Conservation (phyloP, 2,797 vertebrate species). For the Staurois parvus region DNA sequence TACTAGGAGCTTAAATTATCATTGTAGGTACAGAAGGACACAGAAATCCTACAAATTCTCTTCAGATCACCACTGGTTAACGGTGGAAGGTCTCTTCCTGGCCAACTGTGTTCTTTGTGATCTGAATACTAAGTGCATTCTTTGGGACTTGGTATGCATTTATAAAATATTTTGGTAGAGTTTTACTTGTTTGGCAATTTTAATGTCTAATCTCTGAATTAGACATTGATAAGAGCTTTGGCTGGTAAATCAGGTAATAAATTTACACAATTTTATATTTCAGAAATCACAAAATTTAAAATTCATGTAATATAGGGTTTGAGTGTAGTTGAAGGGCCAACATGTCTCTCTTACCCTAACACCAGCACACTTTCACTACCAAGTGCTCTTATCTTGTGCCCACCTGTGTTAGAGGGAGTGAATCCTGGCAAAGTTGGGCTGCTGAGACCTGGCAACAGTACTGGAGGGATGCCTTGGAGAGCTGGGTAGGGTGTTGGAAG, state of each 20-base stretch:
- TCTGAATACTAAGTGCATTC: too few relatives aligned
- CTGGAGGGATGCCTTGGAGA: conserved; percentile 96
- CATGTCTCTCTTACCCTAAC: background rate
- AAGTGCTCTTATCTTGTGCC: background rate
- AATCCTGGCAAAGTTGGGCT: conserved; percentile 96
- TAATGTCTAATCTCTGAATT: background rate
- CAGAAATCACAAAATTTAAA: background rate
- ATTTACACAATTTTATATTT: background rate
- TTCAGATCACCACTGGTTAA: too few relatives aligned
- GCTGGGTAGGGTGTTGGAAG: conserved; percentile 93
- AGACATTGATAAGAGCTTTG: background rate
- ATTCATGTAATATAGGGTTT: background rate
- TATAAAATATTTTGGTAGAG: background rate
- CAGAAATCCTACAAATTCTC: too few relatives aligned
- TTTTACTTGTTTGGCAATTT: background rate
- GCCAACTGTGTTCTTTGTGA: background rate
- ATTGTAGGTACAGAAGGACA: background rate
- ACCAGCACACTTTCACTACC: conserved; percentile 13
- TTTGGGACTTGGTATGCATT: too few relatives aligned
- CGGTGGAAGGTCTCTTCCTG: background rate
- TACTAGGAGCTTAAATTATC: background rate
- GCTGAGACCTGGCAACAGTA: conserved; percentile 95
- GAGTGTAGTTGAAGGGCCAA: background rate
- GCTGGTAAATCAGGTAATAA: background rate
- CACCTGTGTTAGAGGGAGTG: conserved; percentile 98